Conservation (phyloP, 1,140 invertebrate genomes). For the Drosophila asahinai region DNA sequence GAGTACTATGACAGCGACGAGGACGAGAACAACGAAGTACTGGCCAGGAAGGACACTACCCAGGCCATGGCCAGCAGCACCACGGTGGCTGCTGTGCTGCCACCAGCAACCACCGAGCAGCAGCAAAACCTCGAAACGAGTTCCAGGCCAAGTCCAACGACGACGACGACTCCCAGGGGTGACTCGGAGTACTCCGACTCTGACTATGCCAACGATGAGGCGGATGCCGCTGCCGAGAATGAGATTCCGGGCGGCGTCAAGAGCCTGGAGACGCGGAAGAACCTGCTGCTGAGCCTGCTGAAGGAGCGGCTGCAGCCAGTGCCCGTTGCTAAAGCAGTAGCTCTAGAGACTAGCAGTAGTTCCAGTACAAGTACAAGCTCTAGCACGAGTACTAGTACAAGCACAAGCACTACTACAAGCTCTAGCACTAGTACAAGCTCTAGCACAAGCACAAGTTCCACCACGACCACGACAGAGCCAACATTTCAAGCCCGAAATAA, state of each 20-base stretch:
- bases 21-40: conserved; percentile 44
- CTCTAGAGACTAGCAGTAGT: background rate
- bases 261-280: conserved; percentile 34
- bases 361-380: background rate
- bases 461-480: background rate
- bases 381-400: conserved; percentile 4
- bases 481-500: background rate
- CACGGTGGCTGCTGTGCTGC: conserved; percentile 15
- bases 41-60: background rate
- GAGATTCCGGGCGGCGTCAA: conserved; percentile 9
- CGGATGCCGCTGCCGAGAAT: background rate
- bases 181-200: conserved; percentile 51
- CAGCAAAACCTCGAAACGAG: conserved; percentile 28
- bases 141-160: conserved; percentile 30
- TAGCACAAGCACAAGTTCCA: background rate
- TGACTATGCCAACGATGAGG: conserved; percentile 65
- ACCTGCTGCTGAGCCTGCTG: conserved; percentile 30
- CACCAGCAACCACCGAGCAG: background rate
- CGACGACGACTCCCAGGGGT: background rate
- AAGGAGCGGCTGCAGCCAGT: conserved; percentile 31
- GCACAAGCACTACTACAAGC: background rate
- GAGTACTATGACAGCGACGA: conserved; percentile 54
- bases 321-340: background rate
- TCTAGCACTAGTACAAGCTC: background rate
- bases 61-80: conserved; percentile 21